phyloP scores from a whole-genome alignment of 2,797 vertebrate genomes.

The Erpetoichthys calabaricus region DNA sequence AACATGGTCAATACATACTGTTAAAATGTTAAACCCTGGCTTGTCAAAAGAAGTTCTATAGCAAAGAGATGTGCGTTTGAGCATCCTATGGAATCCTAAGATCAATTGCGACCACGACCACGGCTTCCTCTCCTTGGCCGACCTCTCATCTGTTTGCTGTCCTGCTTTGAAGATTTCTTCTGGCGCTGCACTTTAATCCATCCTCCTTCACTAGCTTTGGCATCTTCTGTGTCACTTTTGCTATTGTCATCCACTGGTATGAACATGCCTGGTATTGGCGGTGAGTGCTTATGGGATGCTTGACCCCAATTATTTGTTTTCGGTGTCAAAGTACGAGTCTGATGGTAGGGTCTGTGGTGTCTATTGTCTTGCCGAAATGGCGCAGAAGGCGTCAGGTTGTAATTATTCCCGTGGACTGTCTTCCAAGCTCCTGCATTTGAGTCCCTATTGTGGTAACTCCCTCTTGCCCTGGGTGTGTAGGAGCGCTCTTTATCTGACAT shows the following conservation, averaged over 20 bases:
- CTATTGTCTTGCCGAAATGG: conserved; percentile 28
- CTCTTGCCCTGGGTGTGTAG: conserved; percentile 30
- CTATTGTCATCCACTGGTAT: conserved; percentile 31
- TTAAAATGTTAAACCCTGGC: too few species aligned
- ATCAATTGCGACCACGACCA: conserved; percentile 48
- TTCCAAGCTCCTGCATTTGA: conserved; percentile 37
- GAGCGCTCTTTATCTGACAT: conserved; percentile 58
- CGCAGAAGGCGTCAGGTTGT: conserved; percentile 25
- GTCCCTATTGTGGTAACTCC: conserved; percentile 31
- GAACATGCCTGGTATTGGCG: conserved; percentile 70
- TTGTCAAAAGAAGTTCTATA: too few species aligned
- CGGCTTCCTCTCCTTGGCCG: conserved; percentile 52
- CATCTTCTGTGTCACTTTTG: conserved; percentile 44
- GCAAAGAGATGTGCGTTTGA: too few species aligned
- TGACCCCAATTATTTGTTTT: conserved; percentile 31
- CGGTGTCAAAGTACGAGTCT: conserved; percentile 29
- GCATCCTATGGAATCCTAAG: background rate
- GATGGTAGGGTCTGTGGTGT: conserved; percentile 29
- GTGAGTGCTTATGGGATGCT: conserved; percentile 22
- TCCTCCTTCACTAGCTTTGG: conserved; percentile 60
- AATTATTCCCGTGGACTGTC: conserved; percentile 28
- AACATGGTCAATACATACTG: too few species aligned
- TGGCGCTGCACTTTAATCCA: conserved; percentile 84
- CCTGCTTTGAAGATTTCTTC: conserved; percentile 60
- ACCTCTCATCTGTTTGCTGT: conserved; percentile 60